Percentiles rank a stretch among this genome's conserved stretches.
phyloP scores from a whole-genome alignment of 1,140 invertebrate species.

The Ylistrum balloti region DNA sequence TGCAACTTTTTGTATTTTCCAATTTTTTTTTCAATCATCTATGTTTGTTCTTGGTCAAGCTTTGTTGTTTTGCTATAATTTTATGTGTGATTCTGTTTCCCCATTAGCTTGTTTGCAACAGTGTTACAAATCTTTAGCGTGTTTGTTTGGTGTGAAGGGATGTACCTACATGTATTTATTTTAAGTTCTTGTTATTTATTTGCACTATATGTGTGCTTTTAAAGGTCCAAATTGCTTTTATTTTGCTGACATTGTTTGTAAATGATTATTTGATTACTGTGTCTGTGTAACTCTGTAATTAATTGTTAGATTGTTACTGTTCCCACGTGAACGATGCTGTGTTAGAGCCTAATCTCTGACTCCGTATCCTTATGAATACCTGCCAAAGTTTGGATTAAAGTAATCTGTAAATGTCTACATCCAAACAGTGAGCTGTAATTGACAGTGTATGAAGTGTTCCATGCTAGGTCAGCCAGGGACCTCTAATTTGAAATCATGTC shows the following conservation, averaged over 20 bases:
- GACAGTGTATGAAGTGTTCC: conserved; percentile 3
- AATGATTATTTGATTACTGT: conserved; percentile 5
- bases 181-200: background rate
- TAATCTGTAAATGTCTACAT: conserved; percentile 22
- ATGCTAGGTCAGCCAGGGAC: background rate
- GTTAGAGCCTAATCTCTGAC: background rate
- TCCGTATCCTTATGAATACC: background rate
- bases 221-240: conserved; percentile 7
- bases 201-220: background rate
- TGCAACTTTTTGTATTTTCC: background rate
- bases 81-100: no score
- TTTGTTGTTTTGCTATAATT: no score
- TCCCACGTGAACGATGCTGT: conserved; percentile 17
- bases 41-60: no score
- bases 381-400: conserved; percentile 19
- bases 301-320: conserved; percentile 5
- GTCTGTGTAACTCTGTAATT: background rate
- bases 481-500: conserved; percentile 31
- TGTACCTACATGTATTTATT: background rate
- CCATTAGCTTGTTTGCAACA: no score
- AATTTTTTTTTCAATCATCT: no score
- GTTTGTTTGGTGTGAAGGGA: background rate
- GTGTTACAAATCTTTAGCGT: background rate
- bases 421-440: background rate
- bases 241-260: conserved; percentile 21